Evolutionary conservation across 2,113 vertebrate genomes (phyloP).

Genomic region (Cyanistes caeruleus): DNA sequence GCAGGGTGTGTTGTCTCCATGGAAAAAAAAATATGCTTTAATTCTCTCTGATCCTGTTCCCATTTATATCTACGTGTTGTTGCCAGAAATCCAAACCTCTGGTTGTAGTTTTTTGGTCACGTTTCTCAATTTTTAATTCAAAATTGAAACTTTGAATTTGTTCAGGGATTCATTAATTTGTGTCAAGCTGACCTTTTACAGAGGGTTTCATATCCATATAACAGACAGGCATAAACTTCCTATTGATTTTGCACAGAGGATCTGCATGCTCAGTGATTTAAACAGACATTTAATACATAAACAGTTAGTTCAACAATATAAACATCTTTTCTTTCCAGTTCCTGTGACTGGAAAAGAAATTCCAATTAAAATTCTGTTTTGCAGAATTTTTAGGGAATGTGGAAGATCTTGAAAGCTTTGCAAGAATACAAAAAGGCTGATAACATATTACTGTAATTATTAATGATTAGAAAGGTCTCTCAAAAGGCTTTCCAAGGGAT

Average conservation of each 20-base stretch:
- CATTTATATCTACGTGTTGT: rapidly evolving
- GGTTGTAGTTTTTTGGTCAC: background rate
- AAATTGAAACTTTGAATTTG: background rate
- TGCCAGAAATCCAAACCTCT: background rate
- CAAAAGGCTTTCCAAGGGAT: background rate
- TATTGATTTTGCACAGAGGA: background rate
- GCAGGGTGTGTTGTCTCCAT: rapidly evolving
- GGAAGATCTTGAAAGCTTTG: background rate
- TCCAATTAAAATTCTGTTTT: background rate
- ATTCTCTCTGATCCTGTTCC: background rate
- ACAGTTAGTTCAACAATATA: background rate
- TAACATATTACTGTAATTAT: background rate
- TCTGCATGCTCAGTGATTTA: background rate
- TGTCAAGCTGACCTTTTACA: background rate
- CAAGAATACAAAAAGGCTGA: background rate
- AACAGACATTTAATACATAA: background rate
- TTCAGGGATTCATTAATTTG: background rate
- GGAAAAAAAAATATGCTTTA: background rate
- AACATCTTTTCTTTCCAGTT: background rate
- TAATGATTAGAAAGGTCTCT: background rate
- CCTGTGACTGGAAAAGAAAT: background rate
- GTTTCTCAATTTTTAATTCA: background rate
- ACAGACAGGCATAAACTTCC: background rate
- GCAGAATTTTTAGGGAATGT: background rate
- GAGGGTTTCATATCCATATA: background rate